Base-by-base conservation (phyloP, 1,140 invertebrate genomes). In the Drosophila subobscura region DNA sequence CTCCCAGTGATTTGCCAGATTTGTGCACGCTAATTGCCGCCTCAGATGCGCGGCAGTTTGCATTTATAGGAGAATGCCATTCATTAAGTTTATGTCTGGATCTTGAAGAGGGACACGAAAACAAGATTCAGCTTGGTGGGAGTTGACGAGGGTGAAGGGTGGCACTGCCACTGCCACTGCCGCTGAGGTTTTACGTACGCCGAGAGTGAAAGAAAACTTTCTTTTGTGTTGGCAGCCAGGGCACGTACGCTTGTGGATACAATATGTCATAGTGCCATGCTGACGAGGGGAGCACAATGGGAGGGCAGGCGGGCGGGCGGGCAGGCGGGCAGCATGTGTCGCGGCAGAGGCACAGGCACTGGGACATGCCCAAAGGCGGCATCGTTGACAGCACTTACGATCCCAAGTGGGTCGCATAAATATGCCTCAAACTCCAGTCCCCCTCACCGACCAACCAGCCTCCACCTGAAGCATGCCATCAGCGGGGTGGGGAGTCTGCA, bases 171-270 rank as follows among this genome's bases (percentile, higher is more conserved):
- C 10, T 20, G 29, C 6, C 0, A 44, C 44, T 20, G 29, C 6
- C 0, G 20, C 44, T 42, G 27, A 37, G 27, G 41, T 25, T 16
- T 29, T 8, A 37, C 37, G 22, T 20, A 14, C 16, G 5, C 22
- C 6, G 53, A 29, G 29, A 14, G 12, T 42, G 46, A 29, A 54
- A 54, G 54, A 71, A 72, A 79, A 86, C 56, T 81, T 81, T 74
- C 77, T n/a, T 74, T 58, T 65, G 77, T 65, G 77, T 86, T 81
- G 81, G 64, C 51, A 81, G 25, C 58, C 77, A 65, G 54, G 42
- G 45, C 80, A 85, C 80, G 80, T 85, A 77, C 81, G 73, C 64
- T 54, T 86, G 80, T 85, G 80, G 80, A 85, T 86, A 85, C 80
- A 85, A 85, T 85, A 85, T 85, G 80, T 86, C 80, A 86, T 86